Base-by-base conservation (phyloP, 2,113 vertebrate species). In the Mustela nigripes region DNA sequence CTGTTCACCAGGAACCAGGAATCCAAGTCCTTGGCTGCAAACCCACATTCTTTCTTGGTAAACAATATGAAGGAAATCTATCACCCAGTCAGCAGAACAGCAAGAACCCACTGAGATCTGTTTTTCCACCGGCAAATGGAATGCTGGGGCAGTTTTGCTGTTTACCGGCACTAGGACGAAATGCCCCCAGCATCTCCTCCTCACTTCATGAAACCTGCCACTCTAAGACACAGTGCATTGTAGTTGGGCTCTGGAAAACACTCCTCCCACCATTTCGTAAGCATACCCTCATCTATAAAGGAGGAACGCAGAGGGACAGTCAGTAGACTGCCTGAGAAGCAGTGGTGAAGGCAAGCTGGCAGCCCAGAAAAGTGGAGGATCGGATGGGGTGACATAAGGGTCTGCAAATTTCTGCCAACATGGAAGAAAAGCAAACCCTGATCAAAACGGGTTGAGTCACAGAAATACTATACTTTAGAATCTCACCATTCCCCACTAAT, bases 1-100 rank as follows among this genome's bases (percentile, higher is more conserved):
- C 42, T 14, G 24, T 69, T 95, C 92, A 88, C 45, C 50, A 86
- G 73, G 56, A 96, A 80, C 82, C 76, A 91, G 58, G 56, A 97
- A 97, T 96, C 63, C 45, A 91, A 71, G 73, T 74, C 24, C 19
- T 84, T 95, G 94, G 78, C 45, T 95, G 50, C 88, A 48, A 97
- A 96, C 56, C 71, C 69, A 93, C 89, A 95, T 97, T 93, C 63
- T 76, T 97, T 93, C 65, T 90, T 94, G 73, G 87, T 93, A 76
- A 97, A 94, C 67, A 91, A 81, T 82, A 89, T 22, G 31, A 96
- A 97, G 48, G 80, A 95, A 96, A 88, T 69, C 73, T 33, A 80
- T 67, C 58, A 69, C 80, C 56, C 56, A 93, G 78, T 31, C 89
- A 88, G 89, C 11, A 56, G n/a, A 91, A 91, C 31, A 95, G 65